Conservation (phyloP, 1,140 invertebrate genomes). For the Centruroides vittatus region DNA sequence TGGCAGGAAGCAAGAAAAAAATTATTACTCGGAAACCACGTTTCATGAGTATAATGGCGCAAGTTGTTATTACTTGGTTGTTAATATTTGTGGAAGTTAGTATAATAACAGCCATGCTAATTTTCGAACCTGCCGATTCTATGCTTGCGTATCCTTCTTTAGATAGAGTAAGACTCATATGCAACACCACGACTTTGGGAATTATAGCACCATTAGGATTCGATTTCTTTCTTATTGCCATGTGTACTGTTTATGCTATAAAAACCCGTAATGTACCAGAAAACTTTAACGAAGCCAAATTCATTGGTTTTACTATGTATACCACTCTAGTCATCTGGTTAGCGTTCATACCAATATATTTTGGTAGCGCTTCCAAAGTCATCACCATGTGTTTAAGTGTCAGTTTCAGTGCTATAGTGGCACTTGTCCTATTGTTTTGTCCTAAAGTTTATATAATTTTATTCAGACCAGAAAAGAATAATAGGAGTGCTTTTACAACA, state of each 20-base stretch:
- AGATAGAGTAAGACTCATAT: constrained; percentile 44
- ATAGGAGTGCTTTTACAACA: constrained; percentile 58
- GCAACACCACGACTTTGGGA: constrained; percentile 45
- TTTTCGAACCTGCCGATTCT: constrained; percentile 49
- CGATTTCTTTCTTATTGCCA: constrained; percentile 56
- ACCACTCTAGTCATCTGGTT: constrained; percentile 77
- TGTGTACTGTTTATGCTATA: constrained; percentile 70
- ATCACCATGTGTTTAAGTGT: constrained; percentile 56
- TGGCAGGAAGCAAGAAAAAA: constrained; percentile 63
- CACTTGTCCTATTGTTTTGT: constrained; percentile 58
- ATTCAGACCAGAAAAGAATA: constrained; percentile 59
- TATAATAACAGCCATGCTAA: constrained; percentile 50
- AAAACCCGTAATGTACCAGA: constrained; percentile 75
- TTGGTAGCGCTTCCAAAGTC: constrained; percentile 54
- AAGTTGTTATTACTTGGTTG: constrained; percentile 48
- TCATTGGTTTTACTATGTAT: constrained; percentile 74
- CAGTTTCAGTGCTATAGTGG: constrained; percentile 51
- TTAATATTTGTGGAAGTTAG: constrained; percentile 53
- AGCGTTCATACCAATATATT: constrained; percentile 75
- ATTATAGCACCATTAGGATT: constrained; percentile 62
- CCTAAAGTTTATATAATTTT: constrained; percentile 68
- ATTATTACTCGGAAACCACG: constrained; percentile 60
- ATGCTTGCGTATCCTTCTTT: constrained; percentile 39
- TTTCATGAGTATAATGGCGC: constrained; percentile 43
- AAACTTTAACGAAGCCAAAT: constrained; percentile 76